Evolutionary conservation across 2,888 invertebrate species (phyloP).

Genomic region (Tipula vernalis): DNA sequence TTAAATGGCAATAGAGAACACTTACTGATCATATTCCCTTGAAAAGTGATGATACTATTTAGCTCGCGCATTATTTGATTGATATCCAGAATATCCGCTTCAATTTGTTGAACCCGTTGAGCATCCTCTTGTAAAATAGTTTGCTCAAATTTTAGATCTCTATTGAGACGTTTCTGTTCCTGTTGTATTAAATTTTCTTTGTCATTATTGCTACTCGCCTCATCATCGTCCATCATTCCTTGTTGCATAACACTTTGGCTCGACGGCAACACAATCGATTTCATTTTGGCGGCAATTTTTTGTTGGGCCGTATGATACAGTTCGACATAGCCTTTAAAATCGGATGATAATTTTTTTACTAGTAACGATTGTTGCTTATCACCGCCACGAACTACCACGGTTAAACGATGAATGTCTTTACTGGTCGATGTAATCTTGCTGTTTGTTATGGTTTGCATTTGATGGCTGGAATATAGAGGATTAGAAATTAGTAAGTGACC

Average conservation of each 20-base stretch:
- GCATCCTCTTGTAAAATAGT: constrained; percentile 70
- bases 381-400: constrained; percentile 52
- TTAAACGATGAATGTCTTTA: constrained; percentile 57
- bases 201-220: constrained; percentile 31
- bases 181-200: constrained; percentile 38
- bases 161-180: constrained; percentile 25
- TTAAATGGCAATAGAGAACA: constrained; percentile 10
- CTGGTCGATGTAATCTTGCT: constrained; percentile 59
- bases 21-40: constrained; percentile 62
- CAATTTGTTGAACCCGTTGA: constrained; percentile 65
- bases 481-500: not conserved
- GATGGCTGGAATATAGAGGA: constrained; percentile 42
- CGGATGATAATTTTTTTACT: constrained; percentile 68
- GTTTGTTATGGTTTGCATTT: constrained; percentile 62
- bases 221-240: constrained; percentile 21
- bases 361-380: constrained; percentile 73
- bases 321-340: constrained; percentile 66
- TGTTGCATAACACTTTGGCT: not conserved
- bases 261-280: constrained; percentile 24
- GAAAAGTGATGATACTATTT: constrained; percentile 54
- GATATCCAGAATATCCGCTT: constrained; percentile 69
- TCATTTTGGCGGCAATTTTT: constrained; percentile 57
- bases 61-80: constrained; percentile 72
- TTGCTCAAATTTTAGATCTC: constrained; percentile 56
- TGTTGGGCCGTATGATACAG: constrained; percentile 70